Base-by-base conservation (phyloP, 1,140 invertebrate genomes). In the Papilio aristodemus region DNA sequence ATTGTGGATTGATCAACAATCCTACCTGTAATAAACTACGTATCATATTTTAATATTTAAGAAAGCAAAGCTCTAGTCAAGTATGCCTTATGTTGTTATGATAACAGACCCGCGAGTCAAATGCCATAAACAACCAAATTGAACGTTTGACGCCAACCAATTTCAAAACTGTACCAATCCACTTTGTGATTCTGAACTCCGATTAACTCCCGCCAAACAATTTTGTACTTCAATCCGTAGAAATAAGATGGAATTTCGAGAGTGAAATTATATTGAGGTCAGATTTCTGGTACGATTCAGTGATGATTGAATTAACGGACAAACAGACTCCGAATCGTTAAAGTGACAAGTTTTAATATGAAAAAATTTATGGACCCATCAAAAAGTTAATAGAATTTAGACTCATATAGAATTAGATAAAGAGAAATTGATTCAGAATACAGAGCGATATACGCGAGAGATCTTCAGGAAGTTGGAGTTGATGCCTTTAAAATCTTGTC, bases 201-300 rank as follows among this genome's bases (percentile, higher is more conserved):
- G 14, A 64, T 25, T 25, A 25, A 64, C 62, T 54, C 9, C 11
- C 8, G 11, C 11, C 46, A 17, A 13, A 38, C 54, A 71, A 67
- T 73, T 57, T 68, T 76, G 57, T 72, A 72, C 75, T 71, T 66
- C 73, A 75, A 64, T 41, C 10, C 67, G 17, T 13, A 27, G 50
- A 32, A 10, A 69, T 73, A 75, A 14, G 62, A 67, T 43, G 11
- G 19, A 50, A 57, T 70, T 32, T 54, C 22, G 5, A 63, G 22
- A 37, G 19, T 4, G 10, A 3, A 25, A 9, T 46, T 57, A 39
- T 67, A 79, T 72, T 59, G 68, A 71, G 75, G 79, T 74, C 75
- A 75, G 71, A 71, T 75, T 79, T 74, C 68, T 69, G 77, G 75
- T 77, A 77, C 46, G 68, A 73, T 78, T 75, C 78, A 69, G 78